Percentiles rank a stretch among this genome's conserved stretches.
phyloP scores from a whole-genome alignment of 2,113 vertebrate species.

The Pogonocichla stellata region DNA sequence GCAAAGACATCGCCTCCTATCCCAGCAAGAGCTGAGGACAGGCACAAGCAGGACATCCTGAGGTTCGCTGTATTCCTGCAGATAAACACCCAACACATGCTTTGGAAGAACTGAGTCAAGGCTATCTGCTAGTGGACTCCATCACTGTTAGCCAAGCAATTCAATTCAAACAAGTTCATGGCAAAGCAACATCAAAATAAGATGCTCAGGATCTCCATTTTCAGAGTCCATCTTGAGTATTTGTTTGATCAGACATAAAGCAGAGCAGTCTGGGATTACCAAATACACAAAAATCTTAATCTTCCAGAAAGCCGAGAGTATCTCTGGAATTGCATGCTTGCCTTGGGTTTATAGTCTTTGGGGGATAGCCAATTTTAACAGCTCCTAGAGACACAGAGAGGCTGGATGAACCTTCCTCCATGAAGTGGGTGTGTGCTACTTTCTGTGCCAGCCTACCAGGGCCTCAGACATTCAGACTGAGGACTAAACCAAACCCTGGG shows the following conservation, averaged over 20 bases:
- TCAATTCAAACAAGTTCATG: background rate
- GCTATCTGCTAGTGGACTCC: background rate
- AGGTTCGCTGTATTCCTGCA: background rate
- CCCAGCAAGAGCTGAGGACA: background rate
- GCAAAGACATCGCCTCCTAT: background rate
- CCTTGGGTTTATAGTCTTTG: background rate
- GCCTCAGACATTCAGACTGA: background rate
- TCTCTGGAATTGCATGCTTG: background rate
- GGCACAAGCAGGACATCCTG: background rate
- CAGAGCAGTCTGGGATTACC: background rate
- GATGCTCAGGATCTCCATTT: background rate
- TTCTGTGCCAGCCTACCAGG: background rate
- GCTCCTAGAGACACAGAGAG: background rate
- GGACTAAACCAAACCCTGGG: background rate
- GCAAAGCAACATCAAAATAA: background rate
- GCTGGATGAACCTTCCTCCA: background rate
- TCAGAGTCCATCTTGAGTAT: background rate
- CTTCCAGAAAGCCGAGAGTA: background rate
- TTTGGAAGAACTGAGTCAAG: background rate
- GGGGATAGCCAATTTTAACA: background rate
- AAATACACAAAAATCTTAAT: background rate
- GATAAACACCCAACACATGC: accelerated
- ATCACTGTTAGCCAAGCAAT: accelerated
- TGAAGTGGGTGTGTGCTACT: accelerated
- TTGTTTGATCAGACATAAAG: background rate